Evolutionary conservation across 2,888 invertebrate genomes (phyloP), one percentile per base, ranked within the genome.

Genomic region (Drosophila aldrichi): DNA sequence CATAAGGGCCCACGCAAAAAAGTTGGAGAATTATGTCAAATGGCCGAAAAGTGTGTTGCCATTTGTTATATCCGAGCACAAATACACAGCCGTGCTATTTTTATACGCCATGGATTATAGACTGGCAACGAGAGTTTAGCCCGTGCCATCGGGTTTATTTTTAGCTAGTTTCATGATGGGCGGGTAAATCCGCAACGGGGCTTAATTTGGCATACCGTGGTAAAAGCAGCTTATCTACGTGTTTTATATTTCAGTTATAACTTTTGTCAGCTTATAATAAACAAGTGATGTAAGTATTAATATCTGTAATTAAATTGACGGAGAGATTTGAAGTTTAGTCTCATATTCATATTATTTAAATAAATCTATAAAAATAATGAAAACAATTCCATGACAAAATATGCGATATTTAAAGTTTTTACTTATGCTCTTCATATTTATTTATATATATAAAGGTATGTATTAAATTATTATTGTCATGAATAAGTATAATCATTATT

Each of bases 21-120:
- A 66, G 18, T 9, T 29, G 14, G 43, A 14, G 54, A 66, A 71
- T 81, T 56, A 62, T 69, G 54, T 55, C 68, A 77, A 77, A 65
- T 75, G 59, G 34, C 36, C 60, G 60, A 82, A 62, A 72, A 64
- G 48, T 25, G 62, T 25, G 25, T 40, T 20, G 60, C 25, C 40
- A 29, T 67, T 49, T 56, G 32, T 57, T 16, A 40, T 16, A 29
- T 65, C 48, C 20, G 14, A 4, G 20, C 8, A 43, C 32, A 38
- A 34, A 56, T 20, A 16, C n/a, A 48, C 29, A 49, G 25, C 44
- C 20, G 38, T 46, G 36, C 34, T 65, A 68, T 81, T 76, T 77
- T 68, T 68, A 44, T 46, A 49, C 46, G 36, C 59, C 29, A 10
- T 14, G 40, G 60, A 76, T 68, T 61, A 65, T 64, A 43, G 38